Evolutionary conservation across 35 echinoderm and acorn worm genomes (phyloP).

Genomic region (Diadema setosum): DNA sequence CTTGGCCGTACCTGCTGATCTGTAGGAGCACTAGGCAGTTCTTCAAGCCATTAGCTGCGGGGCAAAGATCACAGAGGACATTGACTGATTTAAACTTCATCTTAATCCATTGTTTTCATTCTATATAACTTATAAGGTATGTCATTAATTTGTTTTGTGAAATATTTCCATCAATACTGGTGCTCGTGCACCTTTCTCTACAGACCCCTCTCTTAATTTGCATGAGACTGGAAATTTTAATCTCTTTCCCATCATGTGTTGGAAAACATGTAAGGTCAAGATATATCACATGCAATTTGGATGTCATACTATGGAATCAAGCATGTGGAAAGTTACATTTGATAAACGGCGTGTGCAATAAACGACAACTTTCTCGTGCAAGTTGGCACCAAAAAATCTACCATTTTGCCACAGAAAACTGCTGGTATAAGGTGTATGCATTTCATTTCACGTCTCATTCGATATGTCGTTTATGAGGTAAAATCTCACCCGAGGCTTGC

Average conservation of each 20-base stretch:
- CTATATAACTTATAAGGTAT: background rate
- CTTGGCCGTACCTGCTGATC: slow-evolving; percentile 64
- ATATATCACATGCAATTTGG: too few relatives aligned
- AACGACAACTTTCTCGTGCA: background rate
- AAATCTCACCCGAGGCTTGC: slow-evolving; percentile 37
- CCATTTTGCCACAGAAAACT: background rate
- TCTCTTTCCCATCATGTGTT: too few relatives aligned
- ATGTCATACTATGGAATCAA: too few relatives aligned
- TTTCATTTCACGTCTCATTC: background rate
- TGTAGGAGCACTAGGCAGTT: slow-evolving; percentile 59
- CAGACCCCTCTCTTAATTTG: background rate
- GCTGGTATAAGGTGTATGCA: background rate
- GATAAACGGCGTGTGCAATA: background rate
- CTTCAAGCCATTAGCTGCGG: slow-evolving; percentile 65
- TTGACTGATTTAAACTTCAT: background rate
- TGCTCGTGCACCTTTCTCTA: background rate
- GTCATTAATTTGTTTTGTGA: background rate
- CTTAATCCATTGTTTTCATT: background rate
- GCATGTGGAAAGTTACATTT: background rate
- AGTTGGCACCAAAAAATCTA: background rate
- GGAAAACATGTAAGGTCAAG: too few relatives aligned
- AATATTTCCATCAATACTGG: background rate
- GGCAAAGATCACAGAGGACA: background rate
- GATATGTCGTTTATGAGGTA: background rate
- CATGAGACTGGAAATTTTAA: too few relatives aligned